Conservation (phyloP, 2,888 invertebrate species). For the Euspilapteryx auroguttella region DNA sequence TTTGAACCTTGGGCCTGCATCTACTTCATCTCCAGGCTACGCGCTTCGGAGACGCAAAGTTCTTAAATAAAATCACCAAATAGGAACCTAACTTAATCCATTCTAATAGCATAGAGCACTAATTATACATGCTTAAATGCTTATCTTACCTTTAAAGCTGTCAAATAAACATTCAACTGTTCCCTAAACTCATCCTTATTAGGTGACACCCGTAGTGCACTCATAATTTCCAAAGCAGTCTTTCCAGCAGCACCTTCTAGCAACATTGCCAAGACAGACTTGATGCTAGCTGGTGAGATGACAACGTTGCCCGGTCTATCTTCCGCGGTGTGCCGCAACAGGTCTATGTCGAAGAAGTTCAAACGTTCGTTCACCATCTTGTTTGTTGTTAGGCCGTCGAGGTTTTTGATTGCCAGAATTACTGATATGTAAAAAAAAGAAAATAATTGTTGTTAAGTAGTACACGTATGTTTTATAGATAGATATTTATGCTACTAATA, state of each 20-base stretch:
- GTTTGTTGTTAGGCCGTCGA: constrained; percentile 13
- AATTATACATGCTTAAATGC: no score
- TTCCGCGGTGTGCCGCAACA: constrained; percentile 41
- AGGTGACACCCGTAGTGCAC: constrained; percentile 54
- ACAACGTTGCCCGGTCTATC: constrained; percentile 57
- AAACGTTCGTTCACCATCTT: constrained; percentile 22
- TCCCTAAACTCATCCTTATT: constrained; percentile 28
- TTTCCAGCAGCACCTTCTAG: constrained; percentile 62
- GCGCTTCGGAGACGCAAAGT: no score
- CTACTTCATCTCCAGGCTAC: no score
- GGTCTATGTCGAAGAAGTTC: constrained; percentile 60
- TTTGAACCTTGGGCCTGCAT: no score
- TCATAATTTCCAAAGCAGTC: constrained; percentile 61
- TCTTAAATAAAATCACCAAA: no score
- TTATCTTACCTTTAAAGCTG: constrained; percentile 32
- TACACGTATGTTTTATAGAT: no score
- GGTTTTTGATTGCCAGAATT: constrained; percentile 16
- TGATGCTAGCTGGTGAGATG: constrained; percentile 69
- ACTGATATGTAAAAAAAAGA: no score
- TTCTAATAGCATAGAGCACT: no score
- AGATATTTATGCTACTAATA: no score
- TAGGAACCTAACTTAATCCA: no score
- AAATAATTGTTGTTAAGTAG: no score
- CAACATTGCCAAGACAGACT: constrained; percentile 63
- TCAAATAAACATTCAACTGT: constrained; percentile 23